Evolutionary conservation across 2,113 vertebrate genomes (phyloP).

Genomic region (Saguinus midas): DNA sequence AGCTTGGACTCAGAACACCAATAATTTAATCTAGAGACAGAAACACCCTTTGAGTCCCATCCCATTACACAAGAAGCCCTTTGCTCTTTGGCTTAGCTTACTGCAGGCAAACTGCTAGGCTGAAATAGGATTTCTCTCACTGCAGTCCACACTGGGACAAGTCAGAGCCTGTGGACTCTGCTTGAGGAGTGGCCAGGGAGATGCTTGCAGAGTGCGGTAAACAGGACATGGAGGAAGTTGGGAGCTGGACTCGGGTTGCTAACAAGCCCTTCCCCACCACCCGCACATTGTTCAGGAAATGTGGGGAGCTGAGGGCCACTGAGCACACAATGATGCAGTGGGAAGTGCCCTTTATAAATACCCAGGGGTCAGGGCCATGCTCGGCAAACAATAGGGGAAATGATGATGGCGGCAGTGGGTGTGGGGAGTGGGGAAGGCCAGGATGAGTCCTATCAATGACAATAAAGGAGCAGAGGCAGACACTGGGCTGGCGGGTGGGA

Average conservation of each 20-base stretch:
- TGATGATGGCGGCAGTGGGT: conserved; percentile 67
- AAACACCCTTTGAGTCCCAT: neutral
- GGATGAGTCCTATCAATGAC: conserved; percentile 68
- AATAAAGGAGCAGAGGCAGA: conserved; percentile 55
- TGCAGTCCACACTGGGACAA: neutral
- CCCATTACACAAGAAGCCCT: neutral
- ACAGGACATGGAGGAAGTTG: conserved; percentile 86
- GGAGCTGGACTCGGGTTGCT: conserved; percentile 72
- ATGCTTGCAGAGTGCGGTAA: conserved; percentile 77
- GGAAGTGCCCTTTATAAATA: conserved; percentile 87
- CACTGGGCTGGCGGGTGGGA: fast-evolving
- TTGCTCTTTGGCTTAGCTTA: neutral
- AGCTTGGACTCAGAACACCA: neutral
- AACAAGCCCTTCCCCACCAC: neutral
- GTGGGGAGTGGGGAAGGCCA: conserved; percentile 13
- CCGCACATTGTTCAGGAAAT: conserved; percentile 74
- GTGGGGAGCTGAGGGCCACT: conserved; percentile 61
- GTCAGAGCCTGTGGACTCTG: neutral
- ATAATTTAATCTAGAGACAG: neutral
- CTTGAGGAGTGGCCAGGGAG: conserved; percentile 41
- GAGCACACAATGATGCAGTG: conserved; percentile 81
- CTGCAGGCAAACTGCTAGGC: neutral
- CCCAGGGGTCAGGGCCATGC: conserved; percentile 83
- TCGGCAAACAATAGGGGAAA: conserved; percentile 78
- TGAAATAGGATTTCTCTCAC: neutral